A percentile compares a stretch with the other conserved stretches of the same genome.
These are phyloP conservation scores for Tenualosa thibaudeaui DNA, from an alignment of 2,797 vertebrate genomes.

Conservation along the genomic window DNA sequence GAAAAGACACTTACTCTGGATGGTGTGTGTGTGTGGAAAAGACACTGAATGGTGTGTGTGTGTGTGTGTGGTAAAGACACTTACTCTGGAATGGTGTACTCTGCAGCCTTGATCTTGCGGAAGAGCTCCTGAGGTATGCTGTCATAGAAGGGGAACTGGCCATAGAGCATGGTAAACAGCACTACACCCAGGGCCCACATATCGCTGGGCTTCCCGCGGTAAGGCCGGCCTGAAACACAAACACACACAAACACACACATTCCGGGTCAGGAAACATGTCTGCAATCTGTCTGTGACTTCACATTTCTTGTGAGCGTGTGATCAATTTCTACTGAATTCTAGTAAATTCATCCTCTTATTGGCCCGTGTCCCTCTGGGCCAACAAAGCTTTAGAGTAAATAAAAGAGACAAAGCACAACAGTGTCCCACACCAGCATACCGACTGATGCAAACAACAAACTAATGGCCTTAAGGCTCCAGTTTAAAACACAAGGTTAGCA, in stretches of 20 bases:
- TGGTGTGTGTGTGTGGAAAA: background rate
- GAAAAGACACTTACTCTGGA: too few species aligned
- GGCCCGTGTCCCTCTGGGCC: background rate
- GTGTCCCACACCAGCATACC: background rate
- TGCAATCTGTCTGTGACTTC: background rate
- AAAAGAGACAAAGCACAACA: background rate
- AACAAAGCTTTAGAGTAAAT: too few species aligned
- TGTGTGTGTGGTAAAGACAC: conserved; percentile 54
- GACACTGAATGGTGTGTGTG: conserved; percentile 69
- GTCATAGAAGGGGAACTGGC: conserved; percentile 99
- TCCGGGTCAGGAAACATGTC: background rate
- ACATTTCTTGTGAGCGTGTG: background rate
- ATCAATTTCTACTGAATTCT: background rate
- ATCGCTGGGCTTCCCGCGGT: conserved; percentile 96
- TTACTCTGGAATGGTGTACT: conserved; percentile 98
- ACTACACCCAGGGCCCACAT: conserved; percentile 99
- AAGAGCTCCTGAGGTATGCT: conserved; percentile 99
- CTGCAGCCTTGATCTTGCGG: conserved; percentile 98
- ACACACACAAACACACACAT: background rate
- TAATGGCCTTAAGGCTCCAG: background rate
- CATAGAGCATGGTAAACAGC: conserved; percentile 98
- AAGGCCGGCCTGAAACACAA: conserved; percentile 84
- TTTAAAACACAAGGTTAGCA: background rate
- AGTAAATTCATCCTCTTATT: too few species aligned
- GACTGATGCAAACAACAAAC: background rate